A percentile compares a stretch with the other conserved stretches of the same genome.
Evolutionary conservation across 2,113 vertebrate genomes (phyloP).

Genomic region (Conger conger): DNA sequence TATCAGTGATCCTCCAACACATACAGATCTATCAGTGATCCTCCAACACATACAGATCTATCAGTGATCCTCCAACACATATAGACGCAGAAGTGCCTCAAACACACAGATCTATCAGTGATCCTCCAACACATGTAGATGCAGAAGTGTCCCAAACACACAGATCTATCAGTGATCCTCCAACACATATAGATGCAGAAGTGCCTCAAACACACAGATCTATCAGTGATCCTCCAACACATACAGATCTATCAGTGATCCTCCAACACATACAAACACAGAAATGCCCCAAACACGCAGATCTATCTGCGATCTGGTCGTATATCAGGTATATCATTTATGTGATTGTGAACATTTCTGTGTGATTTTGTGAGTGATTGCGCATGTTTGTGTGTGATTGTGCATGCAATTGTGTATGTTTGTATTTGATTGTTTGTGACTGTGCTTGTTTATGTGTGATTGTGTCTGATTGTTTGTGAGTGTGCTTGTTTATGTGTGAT

Average conservation of each 20-base stretch:
- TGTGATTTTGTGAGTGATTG: too few species aligned
- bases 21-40: too few species aligned
- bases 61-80: too few species aligned
- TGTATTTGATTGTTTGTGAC: conserved; percentile 12
- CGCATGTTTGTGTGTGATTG: neutral
- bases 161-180: neutral
- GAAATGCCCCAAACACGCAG: neutral
- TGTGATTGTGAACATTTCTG: too few species aligned
- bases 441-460: conserved; percentile 24
- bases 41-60: neutral
- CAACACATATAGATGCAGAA: too few species aligned
- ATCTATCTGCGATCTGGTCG: neutral
- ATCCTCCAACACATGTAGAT: neutral
- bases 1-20: too few species aligned
- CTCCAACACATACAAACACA: too few species aligned
- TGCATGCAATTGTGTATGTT: conserved; percentile 39
- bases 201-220: too few species aligned
- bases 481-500: neutral
- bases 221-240: too few species aligned
- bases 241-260: too few species aligned
- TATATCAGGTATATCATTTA: neutral
- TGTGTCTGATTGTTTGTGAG: neutral
- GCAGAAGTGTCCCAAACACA: neutral
- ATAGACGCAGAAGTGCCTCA: too few species aligned
- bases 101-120: too few species aligned